These are phyloP conservation scores for Pachydiplax longipennis DNA, from an alignment of 2,888 invertebrate genomes.

Conservation along the genomic window DNA sequence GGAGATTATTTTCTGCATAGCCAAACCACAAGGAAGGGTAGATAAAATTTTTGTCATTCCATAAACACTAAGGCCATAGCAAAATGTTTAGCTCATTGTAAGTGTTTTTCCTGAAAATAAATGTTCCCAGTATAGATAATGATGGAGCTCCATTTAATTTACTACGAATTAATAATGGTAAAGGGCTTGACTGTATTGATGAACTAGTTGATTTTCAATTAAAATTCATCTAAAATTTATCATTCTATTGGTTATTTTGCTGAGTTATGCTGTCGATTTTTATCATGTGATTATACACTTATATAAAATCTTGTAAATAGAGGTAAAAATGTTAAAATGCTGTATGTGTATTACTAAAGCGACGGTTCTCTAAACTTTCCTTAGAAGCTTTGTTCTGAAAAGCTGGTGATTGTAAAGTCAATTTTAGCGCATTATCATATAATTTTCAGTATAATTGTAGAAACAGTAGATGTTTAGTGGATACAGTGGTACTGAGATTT, in stretches of 20 bases:
- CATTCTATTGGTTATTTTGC: not conserved
- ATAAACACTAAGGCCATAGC: conserved; percentile 46
- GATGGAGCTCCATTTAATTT: conserved; percentile 35
- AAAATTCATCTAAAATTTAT: not conserved
- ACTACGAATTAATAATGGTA: conserved; percentile 5
- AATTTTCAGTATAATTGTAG: too few relatives aligned
- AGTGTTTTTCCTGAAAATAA: conserved; percentile 47
- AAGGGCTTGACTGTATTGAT: conserved; percentile 31
- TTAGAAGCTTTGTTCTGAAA: not conserved
- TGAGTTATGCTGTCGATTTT: not conserved
- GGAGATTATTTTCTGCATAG: conserved; percentile 19
- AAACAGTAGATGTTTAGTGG: too few relatives aligned
- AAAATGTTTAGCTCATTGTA: conserved; percentile 46
- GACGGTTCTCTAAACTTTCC: not conserved
- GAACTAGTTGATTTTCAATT: conserved; percentile 32
- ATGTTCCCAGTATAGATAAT: conserved; percentile 45
- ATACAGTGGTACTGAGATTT: too few relatives aligned
- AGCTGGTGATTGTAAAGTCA: too few relatives aligned
- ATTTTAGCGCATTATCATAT: too few relatives aligned
- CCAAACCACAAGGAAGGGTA: conserved; percentile 23
- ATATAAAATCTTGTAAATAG: conserved; percentile 22
- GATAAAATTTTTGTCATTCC: conserved; percentile 45
- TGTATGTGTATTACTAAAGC: not conserved
- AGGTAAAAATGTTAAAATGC: not conserved
- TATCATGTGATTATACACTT: conserved; percentile 16